Conservation (phyloP, 2,797 vertebrate species). For the Labroides dimidiatus region DNA sequence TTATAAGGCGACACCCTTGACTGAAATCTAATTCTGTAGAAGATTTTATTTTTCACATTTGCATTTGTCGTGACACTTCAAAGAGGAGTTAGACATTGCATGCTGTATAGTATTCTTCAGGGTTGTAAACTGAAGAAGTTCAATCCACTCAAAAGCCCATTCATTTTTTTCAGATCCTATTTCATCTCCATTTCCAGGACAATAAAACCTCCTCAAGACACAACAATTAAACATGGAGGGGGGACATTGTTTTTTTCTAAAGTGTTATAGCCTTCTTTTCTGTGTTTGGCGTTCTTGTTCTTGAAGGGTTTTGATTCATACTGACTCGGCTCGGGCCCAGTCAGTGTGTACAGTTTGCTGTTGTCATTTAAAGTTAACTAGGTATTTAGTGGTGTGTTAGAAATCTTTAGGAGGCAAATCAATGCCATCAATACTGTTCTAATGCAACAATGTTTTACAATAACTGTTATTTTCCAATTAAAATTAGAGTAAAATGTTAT, state of each 20-base stretch:
- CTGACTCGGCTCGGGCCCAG: not conserved
- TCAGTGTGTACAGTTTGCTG: not conserved
- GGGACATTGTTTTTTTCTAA: not conserved
- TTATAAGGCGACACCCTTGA: slow-evolving; percentile 11
- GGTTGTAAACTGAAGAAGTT: slow-evolving; percentile 36
- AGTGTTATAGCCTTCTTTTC: slow-evolving; percentile 5
- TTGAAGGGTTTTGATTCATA: not conserved
- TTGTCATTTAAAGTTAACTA: slow-evolving; percentile 9
- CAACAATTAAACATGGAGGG: not conserved
- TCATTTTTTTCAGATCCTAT: slow-evolving; percentile 15
- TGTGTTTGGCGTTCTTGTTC: slow-evolving; percentile 14
- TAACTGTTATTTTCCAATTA: too few species aligned
- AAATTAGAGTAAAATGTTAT: too few species aligned
- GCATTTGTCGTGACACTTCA: slow-evolving; percentile 22
- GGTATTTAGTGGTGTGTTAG: slow-evolving; percentile 2
- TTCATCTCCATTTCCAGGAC: slow-evolving; percentile 6
- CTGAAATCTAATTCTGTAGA: slow-evolving; percentile 10
- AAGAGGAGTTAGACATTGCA: slow-evolving; percentile 24
- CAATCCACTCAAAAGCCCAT: slow-evolving; percentile 16
- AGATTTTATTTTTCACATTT: slow-evolving; percentile 18
- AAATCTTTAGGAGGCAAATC: slow-evolving; percentile 18
- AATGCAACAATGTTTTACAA: slow-evolving; percentile 13
- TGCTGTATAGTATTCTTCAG: slow-evolving; percentile 7
- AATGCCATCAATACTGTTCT: slow-evolving; percentile 6
- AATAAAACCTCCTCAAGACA: slow-evolving; percentile 8